Conservation (phyloP, 2,113 vertebrate genomes). For the Colius striatus region DNA sequence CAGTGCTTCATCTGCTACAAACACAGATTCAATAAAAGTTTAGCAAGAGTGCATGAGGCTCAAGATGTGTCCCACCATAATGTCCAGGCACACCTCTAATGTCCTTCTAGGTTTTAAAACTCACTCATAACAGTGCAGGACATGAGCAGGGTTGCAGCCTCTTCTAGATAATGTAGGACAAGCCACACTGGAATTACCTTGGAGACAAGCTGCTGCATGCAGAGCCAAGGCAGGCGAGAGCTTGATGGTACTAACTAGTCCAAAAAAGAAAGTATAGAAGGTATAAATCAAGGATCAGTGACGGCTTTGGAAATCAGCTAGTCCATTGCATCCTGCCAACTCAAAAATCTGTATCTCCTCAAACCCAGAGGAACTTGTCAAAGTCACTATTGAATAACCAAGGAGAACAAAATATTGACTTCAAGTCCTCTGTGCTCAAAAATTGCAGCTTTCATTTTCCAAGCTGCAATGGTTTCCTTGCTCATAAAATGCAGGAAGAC, state of each 20-base stretch:
- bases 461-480: neutral
- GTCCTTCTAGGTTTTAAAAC: neutral
- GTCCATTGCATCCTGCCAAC: neutral
- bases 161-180: neutral
- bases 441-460: neutral
- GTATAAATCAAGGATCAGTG: slow-evolving; percentile 20
- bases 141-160: neutral
- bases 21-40: neutral
- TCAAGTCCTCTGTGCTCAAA: neutral
- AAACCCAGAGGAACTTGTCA: slow-evolving; percentile 27
- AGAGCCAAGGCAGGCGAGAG: neutral
- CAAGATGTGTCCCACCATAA: neutral
- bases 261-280: slow-evolving; percentile 1
- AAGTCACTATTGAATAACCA: slow-evolving; percentile 7
- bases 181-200: neutral
- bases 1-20: neutral
- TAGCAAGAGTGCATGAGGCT: neutral
- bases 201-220: neutral
- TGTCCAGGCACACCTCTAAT: neutral
- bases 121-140: neutral
- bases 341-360: neutral
- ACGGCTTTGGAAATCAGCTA: slow-evolving; percentile 17
- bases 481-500: neutral
- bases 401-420: slow-evolving; percentile 16
- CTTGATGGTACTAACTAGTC: neutral